phyloP scores from a whole-genome alignment of 2,113 vertebrate species.

The Albula glossodonta region DNA sequence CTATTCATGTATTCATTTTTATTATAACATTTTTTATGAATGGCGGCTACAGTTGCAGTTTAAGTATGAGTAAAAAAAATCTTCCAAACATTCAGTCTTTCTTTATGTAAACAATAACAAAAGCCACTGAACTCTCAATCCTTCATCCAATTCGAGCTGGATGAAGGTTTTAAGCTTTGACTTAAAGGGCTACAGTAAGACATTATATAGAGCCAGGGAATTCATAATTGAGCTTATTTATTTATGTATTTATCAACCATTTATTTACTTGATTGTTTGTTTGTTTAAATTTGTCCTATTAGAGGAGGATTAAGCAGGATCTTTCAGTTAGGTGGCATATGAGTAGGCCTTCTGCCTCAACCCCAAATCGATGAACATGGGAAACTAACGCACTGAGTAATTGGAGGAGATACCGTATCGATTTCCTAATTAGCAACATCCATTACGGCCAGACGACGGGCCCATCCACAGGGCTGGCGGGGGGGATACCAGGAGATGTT shows the following conservation, averaged over 20 bases:
- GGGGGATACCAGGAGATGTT: not conserved
- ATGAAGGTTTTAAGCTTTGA: not conserved
- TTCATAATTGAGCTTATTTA: not conserved
- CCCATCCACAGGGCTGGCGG: not conserved
- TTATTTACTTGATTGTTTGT: not conserved
- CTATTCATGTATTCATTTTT: not conserved
- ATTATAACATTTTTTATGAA: not conserved
- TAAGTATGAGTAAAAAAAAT: not conserved
- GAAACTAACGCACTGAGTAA: constrained; percentile 2
- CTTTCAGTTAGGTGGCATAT: not conserved
- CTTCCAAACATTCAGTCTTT: not conserved
- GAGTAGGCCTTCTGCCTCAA: not conserved
- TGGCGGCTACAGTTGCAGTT: not conserved
- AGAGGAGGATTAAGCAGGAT: not conserved
- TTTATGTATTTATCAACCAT: not conserved
- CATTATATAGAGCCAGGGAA: not conserved
- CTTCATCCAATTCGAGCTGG: not conserved
- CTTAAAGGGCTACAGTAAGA: not conserved
- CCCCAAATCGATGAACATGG: constrained; percentile 12
- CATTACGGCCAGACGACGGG: not conserved
- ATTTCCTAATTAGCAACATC: constrained; percentile 16
- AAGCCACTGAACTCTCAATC: not conserved
- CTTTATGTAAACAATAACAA: not conserved
- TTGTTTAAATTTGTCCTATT: not conserved
- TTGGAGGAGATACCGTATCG: not conserved